phyloP scores from a whole-genome alignment of 2,113 vertebrate genomes.

The Solenodon paradoxus region DNA sequence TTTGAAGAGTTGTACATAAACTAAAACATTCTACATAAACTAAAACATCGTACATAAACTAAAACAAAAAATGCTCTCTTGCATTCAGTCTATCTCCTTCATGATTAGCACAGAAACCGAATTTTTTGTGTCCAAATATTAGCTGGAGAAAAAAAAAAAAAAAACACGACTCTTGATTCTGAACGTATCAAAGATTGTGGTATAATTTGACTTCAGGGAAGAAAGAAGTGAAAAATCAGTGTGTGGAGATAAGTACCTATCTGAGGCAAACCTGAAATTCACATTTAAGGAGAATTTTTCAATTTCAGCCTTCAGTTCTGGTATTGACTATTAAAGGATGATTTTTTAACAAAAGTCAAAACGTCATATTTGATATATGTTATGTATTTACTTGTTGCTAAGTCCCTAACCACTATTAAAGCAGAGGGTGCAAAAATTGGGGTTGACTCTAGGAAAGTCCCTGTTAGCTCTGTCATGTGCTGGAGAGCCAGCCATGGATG shows the following conservation, averaged over 20 bases:
- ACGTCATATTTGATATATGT: not conserved
- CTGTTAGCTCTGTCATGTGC: too few relatives aligned
- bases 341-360: not conserved
- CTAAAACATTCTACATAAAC: not conserved
- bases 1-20: not conserved
- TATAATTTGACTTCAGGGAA: slow-evolving; percentile 9
- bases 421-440: not conserved
- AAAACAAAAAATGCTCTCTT: not conserved
- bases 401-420: not conserved
- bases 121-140: not conserved
- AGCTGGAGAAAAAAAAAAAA: not conserved
- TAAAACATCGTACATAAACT: not conserved
- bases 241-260: slow-evolving; percentile 24
- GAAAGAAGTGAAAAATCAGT: slow-evolving; percentile 49
- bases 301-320: slow-evolving; percentile 54
- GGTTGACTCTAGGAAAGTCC: not conserved
- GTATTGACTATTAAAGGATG: not conserved
- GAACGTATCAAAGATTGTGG: not conserved
- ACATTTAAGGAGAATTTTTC: slow-evolving; percentile 33
- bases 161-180: not conserved
- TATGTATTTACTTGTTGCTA: not conserved
- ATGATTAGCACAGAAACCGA: not conserved
- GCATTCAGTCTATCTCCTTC: not conserved
- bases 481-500: not conserved
- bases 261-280: slow-evolving; percentile 48